These are phyloP conservation scores for Ashinkailepas kermadecensis DNA, from an alignment of 2,888 invertebrate species.

Conservation along the genomic window DNA sequence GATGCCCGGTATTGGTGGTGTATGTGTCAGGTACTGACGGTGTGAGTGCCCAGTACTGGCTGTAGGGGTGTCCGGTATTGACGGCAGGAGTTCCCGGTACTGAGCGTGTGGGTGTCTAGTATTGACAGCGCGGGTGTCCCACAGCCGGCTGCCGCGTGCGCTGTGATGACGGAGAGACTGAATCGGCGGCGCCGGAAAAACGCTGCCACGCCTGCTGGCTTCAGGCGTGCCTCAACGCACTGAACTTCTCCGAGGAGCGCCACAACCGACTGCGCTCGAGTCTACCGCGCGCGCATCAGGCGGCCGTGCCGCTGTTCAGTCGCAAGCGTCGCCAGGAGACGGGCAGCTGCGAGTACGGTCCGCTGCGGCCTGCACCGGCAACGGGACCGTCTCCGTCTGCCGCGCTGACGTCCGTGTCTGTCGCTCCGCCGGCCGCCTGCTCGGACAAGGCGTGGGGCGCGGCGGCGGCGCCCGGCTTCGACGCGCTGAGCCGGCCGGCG, in stretches of 20 bases:
- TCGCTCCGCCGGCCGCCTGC: background rate
- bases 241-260: slow-evolving; percentile 64
- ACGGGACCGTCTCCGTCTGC: background rate
- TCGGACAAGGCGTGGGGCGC: slow-evolving; percentile 8
- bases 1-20: no score
- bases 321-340: slow-evolving; percentile 6
- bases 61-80: no score
- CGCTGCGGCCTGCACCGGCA: background rate
- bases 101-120: no score
- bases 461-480: background rate
- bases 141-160: background rate
- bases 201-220: slow-evolving; percentile 81
- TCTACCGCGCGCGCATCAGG: slow-evolving; percentile 58
- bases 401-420: background rate
- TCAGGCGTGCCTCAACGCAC: slow-evolving; percentile 69
- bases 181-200: background rate
- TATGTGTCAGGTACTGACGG: no score
- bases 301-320: slow-evolving; percentile 23
- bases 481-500: background rate
- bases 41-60: no score
- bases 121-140: background rate
- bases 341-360: slow-evolving; percentile 6
- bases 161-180: background rate
- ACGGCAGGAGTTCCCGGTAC: no score
- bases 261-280: slow-evolving; percentile 59